Evolutionary conservation across 2,797 vertebrate genomes (phyloP).

Genomic region (Harpagifer antarcticus): DNA sequence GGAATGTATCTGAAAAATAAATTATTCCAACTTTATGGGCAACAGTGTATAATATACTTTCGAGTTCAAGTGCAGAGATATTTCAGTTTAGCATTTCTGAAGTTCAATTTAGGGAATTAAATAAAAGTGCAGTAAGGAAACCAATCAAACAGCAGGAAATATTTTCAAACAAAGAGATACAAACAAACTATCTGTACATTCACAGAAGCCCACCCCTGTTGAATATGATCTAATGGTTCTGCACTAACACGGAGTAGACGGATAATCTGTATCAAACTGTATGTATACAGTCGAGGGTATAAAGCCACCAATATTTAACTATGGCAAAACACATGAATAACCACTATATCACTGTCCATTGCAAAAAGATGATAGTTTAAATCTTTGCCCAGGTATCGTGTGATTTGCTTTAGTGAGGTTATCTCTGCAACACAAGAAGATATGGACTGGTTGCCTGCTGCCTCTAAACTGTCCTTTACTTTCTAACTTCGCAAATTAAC

Average conservation of each 20-base stretch:
- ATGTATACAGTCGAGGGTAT: too few relatives aligned
- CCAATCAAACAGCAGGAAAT: background rate
- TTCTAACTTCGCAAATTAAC: constrained; percentile 14
- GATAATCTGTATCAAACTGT: background rate
- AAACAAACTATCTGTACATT: background rate
- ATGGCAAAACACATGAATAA: background rate
- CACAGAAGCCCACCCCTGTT: background rate
- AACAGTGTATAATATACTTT: too few relatives aligned
- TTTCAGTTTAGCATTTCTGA: too few relatives aligned
- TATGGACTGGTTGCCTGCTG: background rate
- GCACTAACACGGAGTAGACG: background rate
- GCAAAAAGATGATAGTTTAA: background rate
- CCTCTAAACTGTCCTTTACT: constrained; percentile 13
- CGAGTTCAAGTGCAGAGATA: too few relatives aligned
- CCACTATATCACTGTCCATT: background rate
- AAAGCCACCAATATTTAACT: background rate
- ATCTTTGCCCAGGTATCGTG: background rate
- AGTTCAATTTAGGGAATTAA: too few relatives aligned
- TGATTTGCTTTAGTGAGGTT: background rate
- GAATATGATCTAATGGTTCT: background rate
- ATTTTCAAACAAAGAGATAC: background rate
- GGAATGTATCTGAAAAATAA: too few relatives aligned
- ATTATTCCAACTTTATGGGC: too few relatives aligned
- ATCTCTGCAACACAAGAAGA: background rate
- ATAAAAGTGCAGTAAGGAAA: too few relatives aligned